Evolutionary conservation across 1,140 invertebrate species (phyloP).

Genomic region (Pogonus chalceus): DNA sequence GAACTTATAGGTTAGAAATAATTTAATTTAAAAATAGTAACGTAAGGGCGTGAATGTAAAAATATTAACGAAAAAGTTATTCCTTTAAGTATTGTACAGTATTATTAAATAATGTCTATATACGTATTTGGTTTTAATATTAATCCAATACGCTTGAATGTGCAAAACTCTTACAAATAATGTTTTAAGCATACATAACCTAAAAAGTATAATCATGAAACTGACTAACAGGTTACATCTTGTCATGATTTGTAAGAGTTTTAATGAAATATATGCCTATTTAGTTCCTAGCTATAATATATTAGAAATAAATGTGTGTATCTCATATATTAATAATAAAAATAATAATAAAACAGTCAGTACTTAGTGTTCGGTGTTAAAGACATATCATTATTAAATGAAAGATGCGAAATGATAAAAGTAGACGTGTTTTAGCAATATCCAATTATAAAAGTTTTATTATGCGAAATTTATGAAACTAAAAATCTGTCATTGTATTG

Average conservation of each 20-base stretch:
- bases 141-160: not conserved
- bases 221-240: constrained; percentile 13
- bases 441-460: constrained; percentile 6
- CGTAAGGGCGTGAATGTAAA: constrained; percentile 8
- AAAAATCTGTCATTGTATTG: not conserved
- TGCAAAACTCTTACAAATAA: constrained; percentile 12
- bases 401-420: constrained; percentile 5
- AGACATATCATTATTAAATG: constrained; percentile 27
- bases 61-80: not conserved
- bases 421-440: constrained; percentile 18
- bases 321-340: constrained; percentile 15
- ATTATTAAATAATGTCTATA: constrained; percentile 17
- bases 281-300: constrained; percentile 25
- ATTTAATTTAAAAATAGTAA: constrained; percentile 7
- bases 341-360: constrained; percentile 13
- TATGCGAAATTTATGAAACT: no score
- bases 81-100: constrained; percentile 15
- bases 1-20: not conserved
- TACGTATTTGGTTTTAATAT: not conserved
- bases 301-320: constrained; percentile 20
- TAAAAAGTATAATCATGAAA: constrained; percentile 10
- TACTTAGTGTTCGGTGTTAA: constrained; percentile 27
- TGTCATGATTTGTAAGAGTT: not conserved
- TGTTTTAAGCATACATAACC: constrained; percentile 15
- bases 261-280: not conserved